Evolutionary conservation across 2,888 invertebrate genomes (phyloP).

Genomic region (Prostheceraeus crozeri): DNA sequence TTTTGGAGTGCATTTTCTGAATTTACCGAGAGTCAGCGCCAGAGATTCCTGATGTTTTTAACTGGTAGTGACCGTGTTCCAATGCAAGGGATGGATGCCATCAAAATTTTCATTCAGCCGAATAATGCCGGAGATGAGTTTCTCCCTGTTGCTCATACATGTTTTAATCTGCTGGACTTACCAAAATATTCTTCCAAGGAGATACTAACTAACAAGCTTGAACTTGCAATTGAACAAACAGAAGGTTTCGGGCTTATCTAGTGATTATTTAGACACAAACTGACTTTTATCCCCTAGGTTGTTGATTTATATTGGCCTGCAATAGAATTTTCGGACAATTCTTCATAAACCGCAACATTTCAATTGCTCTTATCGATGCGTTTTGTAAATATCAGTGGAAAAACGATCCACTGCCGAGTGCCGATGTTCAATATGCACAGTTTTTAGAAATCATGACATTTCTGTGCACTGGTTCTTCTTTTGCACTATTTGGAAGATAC

Average conservation of each 20-base stretch:
- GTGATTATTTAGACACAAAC: too few relatives aligned
- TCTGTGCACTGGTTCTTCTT: too few relatives aligned
- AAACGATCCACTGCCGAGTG: too few relatives aligned
- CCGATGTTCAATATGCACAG: too few relatives aligned
- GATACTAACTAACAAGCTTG: slow-evolving; percentile 72
- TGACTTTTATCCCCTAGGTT: too few relatives aligned
- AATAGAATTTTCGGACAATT: too few relatives aligned
- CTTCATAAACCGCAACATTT: too few relatives aligned
- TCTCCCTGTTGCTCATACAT: slow-evolving; percentile 92
- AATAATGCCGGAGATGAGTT: slow-evolving; percentile 71
- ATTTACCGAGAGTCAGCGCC: slow-evolving; percentile 56
- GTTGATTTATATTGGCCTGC: too few relatives aligned
- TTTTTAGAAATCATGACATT: too few relatives aligned
- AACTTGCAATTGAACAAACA: slow-evolving; percentile 86
- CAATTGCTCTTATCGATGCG: too few relatives aligned
- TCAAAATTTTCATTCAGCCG: slow-evolving; percentile 80
- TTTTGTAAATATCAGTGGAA: too few relatives aligned
- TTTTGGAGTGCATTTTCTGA: slow-evolving; percentile 86
- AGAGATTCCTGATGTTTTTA: slow-evolving; percentile 30
- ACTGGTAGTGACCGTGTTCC: slow-evolving; percentile 36
- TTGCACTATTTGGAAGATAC: too few relatives aligned
- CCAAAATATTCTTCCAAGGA: slow-evolving; percentile 79
- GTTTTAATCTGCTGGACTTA: slow-evolving; percentile 86
- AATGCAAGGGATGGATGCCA: slow-evolving; percentile 67
- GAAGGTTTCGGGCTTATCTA: slow-evolving; percentile 89